Evolutionary conservation across 1,140 invertebrate species (phyloP), one percentile per base, ranked within the genome.

Genomic region (Venturia canescens): DNA sequence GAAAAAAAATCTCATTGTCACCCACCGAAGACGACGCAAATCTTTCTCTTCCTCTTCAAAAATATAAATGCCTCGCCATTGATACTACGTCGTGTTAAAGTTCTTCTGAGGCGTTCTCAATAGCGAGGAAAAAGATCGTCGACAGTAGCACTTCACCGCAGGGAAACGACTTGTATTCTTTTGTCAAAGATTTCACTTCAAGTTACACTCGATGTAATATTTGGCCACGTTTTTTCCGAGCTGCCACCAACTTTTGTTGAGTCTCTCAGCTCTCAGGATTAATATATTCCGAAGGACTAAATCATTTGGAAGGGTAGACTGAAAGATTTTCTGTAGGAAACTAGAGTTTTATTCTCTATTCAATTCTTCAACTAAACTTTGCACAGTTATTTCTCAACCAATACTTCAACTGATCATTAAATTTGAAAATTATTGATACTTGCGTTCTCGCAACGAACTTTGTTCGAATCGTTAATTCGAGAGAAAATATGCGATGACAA

Each of bases 21-120:
- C n/a, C 34, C 34, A 21, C 15, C 6, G 48, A 63, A 26, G 23
- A 71, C 38, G 69, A 71, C 34, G 31, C 38, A 71, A 71, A 71
- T 71, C 69, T 21, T 71, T 71, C 69, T 71, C 69, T 71, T 71
- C 69, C 31, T 71, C 69, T 71, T 38, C 1, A 31, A 69, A 21
- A 5, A 23, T 71, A 71, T 71, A 48, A 71, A 71, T 71, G 26
- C 69, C 31, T 44, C 69, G 31, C 69, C 48, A 71, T 71, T n/a
- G 69, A 48, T 38, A 63, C 23, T 26, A 26, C 60, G 60, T 21
- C 13, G 26, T 15, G 34, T 63, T 48, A 71, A 71, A 23, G 69
- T 71, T 71, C 21, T 71, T 23, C 31, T 71, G n/a, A 71, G 15
- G 34, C n/a, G 69, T 44, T 63, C 11, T n/a, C 9, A 26, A 26